Evolutionary conservation across 2,888 invertebrate genomes (phyloP), one percentile per base, ranked within the genome.

Genomic region (Mesorhabditis belari): DNA sequence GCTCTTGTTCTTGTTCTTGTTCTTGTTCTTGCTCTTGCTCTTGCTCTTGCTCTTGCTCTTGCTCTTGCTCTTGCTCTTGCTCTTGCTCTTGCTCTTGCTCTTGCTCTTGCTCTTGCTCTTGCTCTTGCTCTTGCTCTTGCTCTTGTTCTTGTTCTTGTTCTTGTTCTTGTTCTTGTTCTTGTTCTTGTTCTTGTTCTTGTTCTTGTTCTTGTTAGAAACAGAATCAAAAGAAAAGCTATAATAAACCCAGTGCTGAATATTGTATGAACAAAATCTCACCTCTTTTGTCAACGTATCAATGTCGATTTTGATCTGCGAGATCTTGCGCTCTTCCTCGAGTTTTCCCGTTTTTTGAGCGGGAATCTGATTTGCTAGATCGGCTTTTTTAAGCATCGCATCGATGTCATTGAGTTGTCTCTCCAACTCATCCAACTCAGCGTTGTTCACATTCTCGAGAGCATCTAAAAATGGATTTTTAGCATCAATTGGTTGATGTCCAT

Each of bases 131-230:
- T n/a, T n/a, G n/a, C n/a, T n/a, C n/a, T n/a, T n/a, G n/a, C n/a
- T n/a, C n/a, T n/a, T n/a, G n/a, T n/a, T n/a, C n/a, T n/a, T n/a
- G 26, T 69, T 53, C 27, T 63, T 49, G 55, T 65, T 54, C 53
- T 73, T 69, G 53, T 77, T 69, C 50, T 67, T 70, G 52, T 79
- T 74, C 19, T 77, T 57, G 52, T 77, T 74, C 26, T 70, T 68
- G 69, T 84, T 83, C 62, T 84, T 73, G 12, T 80, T 74, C 27
- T 81, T 81, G 60, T 84, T 73, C 28, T 82, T 81, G 5, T 67
- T 70, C 21, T 72, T 75, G 64, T 81, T 79, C 6, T 82, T 77
- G 52, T 77, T 72, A 52, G 80, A 77, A 56, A 81, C 65, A 23
- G 78, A 75, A 49, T 75, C 81, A 81, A 61, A 53, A 79, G 67